Percentiles rank a stretch among this genome's conserved stretches.
Evolutionary conservation across 2,113 vertebrate genomes (phyloP).

Genomic region (Scortum barcoo): DNA sequence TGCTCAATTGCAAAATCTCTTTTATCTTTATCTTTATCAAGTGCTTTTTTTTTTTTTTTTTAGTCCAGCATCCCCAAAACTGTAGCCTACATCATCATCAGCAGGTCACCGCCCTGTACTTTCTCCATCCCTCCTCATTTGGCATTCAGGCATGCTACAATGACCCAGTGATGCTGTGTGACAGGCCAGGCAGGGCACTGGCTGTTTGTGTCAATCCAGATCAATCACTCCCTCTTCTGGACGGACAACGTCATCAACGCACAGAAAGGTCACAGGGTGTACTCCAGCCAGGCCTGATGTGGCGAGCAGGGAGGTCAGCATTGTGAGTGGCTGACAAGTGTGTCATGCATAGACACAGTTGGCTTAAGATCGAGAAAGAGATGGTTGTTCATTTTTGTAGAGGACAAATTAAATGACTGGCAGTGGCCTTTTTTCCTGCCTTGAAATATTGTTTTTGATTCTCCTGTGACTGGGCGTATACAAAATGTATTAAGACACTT

Average conservation of each 20-base stretch:
- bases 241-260: slow-evolving; percentile 78
- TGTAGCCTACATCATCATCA: slow-evolving; percentile 37
- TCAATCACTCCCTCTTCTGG: slow-evolving; percentile 84
- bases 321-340: slow-evolving; percentile 55
- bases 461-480: slow-evolving; percentile 58
- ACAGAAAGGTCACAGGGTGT: slow-evolving; percentile 75
- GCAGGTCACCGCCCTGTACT: slow-evolving; percentile 70
- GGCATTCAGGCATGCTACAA: slow-evolving; percentile 82
- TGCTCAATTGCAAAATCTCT: slow-evolving; percentile 14
- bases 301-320: slow-evolving; percentile 68
- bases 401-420: slow-evolving; percentile 21
- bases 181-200: slow-evolving; percentile 79
- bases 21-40: slow-evolving; percentile 38
- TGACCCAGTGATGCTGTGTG: slow-evolving; percentile 82
- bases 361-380: slow-evolving; percentile 15
- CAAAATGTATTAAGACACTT: slow-evolving; percentile 70
- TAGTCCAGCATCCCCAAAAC: slow-evolving; percentile 33
- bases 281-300: slow-evolving; percentile 70
- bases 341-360: slow-evolving; percentile 21
- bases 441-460: slow-evolving; percentile 29
- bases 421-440: slow-evolving; percentile 3
- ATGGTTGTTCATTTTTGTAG: neutral
- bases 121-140: slow-evolving; percentile 77
- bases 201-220: slow-evolving; percentile 85
- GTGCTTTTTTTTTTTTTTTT: too few species aligned